These are phyloP conservation scores for Macrosteles quadrilineatus DNA, from an alignment of 1,140 invertebrate genomes.

Conservation along the genomic window DNA sequence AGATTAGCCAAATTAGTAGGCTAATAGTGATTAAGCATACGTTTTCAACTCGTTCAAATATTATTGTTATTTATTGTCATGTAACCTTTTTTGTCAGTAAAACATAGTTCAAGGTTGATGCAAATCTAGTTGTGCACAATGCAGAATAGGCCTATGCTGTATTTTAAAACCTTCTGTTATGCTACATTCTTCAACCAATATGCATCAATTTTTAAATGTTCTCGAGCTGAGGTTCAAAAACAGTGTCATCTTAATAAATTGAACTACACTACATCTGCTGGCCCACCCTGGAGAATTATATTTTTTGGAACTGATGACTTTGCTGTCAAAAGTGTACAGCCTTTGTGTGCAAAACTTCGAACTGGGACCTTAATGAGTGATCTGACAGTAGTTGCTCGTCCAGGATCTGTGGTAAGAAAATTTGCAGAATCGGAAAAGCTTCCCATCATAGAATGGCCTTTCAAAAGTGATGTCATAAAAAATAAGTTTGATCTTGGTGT, in stretches of 20 bases:
- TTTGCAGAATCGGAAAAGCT: conserved; percentile 57
- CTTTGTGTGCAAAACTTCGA: conserved; percentile 42
- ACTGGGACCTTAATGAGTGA: conserved; percentile 48
- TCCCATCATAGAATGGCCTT: conserved; percentile 59
- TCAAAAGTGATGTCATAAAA: conserved; percentile 39
- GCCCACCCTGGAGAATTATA: conserved; percentile 56
- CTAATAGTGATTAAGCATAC: too few species aligned
- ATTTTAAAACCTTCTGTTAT: too few species aligned
- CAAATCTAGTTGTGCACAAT: too few species aligned
- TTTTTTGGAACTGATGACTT: conserved; percentile 72
- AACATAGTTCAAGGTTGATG: too few species aligned
- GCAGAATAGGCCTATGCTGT: too few species aligned
- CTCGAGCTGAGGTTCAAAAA: not conserved
- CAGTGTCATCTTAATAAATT: not conserved
- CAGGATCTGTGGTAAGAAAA: conserved; percentile 54
- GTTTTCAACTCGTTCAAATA: too few species aligned
- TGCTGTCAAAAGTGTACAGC: conserved; percentile 61
- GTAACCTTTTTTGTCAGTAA: too few species aligned
- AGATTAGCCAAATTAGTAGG: too few species aligned
- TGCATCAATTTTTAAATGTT: too few species aligned
- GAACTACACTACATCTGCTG: not conserved
- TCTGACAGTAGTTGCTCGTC: conserved; percentile 62
- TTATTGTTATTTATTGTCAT: too few species aligned
- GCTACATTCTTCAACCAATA: too few species aligned
- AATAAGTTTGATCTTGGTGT: conserved; percentile 63